Evolutionary conservation across 2,797 vertebrate species (phyloP), one percentile per base, ranked within the genome.

Genomic region (Tapera naevia): DNA sequence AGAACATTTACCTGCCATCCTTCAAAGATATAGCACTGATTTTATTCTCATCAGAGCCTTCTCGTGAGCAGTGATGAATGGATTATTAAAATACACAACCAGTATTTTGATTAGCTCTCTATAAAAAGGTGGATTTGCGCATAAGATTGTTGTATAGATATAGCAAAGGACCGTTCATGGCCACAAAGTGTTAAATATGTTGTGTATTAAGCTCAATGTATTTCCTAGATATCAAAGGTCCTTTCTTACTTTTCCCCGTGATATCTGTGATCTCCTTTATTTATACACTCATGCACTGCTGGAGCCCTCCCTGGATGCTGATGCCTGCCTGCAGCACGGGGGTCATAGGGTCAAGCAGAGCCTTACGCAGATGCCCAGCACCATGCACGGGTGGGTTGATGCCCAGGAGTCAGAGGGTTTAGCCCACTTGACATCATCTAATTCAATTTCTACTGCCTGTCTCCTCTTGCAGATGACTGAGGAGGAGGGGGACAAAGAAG

Each of bases 51-150:
- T 41, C 51, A 58, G 25, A 60, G 54, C 50, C 27, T 89, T 86
- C 50, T 56, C 18, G 57, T 32, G 41, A 82, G 43, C 32, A 91
- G 41, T 17, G 46, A 80, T 57, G 41, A 85, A 74, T 1, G 43
- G 16, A 5, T 66, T 83, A 65, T 83, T 85, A 78, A 87, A 91
- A 79, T 62, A 93, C 35, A 70, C 60, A 74, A 50, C 27, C n/a
- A 54, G 24, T 32, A 58, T 61, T 91, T 89, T 81, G 66, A 75
- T 32, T 27, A 80, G n/a, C 14, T 58, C 3, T 0, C 33, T 74
- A 75, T 74, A 39, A 79, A 89, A 83, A 62, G 32, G 5, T 13
- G 23, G 14, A 66, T 93, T 91, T 94, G 45, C 35, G 66, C 13
- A 8, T 22, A 33, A 90, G 71, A 57, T 0, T 3, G 8, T 66